Conservation (phyloP, 53 echinoderm and acorn worm species). For the Stichopus horrens region DNA sequence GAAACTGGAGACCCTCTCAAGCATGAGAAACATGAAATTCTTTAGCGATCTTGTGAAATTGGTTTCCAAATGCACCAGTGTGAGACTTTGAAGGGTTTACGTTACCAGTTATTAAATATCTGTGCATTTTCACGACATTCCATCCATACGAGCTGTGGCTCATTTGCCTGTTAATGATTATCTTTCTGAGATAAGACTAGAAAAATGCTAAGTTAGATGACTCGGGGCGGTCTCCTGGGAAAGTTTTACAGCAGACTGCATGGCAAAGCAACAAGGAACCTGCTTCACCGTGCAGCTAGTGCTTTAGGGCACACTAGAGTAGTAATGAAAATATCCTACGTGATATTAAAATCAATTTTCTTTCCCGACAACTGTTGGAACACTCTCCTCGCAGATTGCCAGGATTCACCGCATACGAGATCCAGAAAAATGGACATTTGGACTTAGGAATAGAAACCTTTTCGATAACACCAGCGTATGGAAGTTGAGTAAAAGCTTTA, state of each 20-base stretch:
- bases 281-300: slow-evolving; percentile 1
- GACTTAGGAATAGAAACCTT: not conserved
- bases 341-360: slow-evolving; percentile 45
- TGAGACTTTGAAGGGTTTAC: not conserved
- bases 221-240: slow-evolving; percentile 32
- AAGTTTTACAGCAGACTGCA: slow-evolving; percentile 15
- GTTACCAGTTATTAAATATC: slow-evolving; percentile 38
- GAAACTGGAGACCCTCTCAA: not conserved
- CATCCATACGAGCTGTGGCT: slow-evolving; percentile 1
- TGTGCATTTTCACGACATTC: slow-evolving; percentile 21
- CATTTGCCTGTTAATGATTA: slow-evolving; percentile 29
- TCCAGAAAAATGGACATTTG: not conserved
- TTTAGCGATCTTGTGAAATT: not conserved
- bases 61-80: not conserved
- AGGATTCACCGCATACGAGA: not conserved
- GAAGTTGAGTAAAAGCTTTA: not conserved
- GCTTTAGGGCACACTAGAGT: not conserved
- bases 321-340: slow-evolving; percentile 40
- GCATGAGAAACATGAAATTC: not conserved
- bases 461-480: not conserved
- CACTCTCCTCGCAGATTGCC: not conserved
- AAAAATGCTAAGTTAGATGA: slow-evolving; percentile 24
- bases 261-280: not conserved
- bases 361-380: slow-evolving; percentile 38
- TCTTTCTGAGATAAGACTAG: slow-evolving; percentile 20